phyloP scores from a whole-genome alignment of 92 coral and sea anemone genomes.

The Heteractis magnifica region DNA sequence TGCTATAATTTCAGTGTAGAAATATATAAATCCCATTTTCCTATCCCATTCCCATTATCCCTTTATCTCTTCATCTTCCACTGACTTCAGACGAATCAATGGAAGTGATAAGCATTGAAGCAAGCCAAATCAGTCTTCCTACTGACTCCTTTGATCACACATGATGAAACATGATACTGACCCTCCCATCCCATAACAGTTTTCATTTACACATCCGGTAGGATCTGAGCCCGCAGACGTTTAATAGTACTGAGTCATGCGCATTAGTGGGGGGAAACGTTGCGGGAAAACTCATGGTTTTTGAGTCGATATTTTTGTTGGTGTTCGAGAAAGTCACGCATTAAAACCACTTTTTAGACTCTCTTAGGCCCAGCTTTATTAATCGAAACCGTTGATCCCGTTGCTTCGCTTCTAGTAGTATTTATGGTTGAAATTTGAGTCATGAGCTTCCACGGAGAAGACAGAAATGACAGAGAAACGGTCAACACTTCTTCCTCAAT shows the following conservation, averaged over 20 bases:
- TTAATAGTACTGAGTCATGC: constrained; percentile 4
- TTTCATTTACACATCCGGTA: not conserved
- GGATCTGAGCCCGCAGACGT: constrained; percentile 13
- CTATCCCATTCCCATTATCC: too few species aligned
- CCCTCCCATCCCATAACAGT: not conserved
- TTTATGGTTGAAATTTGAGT: constrained; percentile 17
- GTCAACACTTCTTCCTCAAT: constrained; percentile 58
- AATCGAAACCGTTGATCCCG: not conserved
- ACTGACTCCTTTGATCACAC: too few species aligned
- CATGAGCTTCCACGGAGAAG: constrained; percentile 94
- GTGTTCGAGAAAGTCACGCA: not conserved
- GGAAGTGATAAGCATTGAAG: too few species aligned
- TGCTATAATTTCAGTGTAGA: too few species aligned
- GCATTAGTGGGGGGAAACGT: constrained; percentile 1
- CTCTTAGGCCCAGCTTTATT: too few species aligned
- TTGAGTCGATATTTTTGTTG: constrained; percentile 18
- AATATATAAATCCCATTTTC: too few species aligned
- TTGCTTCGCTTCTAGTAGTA: not conserved
- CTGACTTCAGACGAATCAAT: too few species aligned
- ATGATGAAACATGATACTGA: too few species aligned
- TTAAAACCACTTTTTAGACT: not conserved
- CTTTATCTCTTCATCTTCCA: too few species aligned
- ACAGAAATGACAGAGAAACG: constrained; percentile 83
- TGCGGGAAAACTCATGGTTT: constrained; percentile 41
- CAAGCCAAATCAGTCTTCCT: too few species aligned